Percentiles rank a stretch among this genome's conserved stretches.
Evolutionary conservation across 2,113 vertebrate genomes (phyloP).

Genomic region (Rhadina sibilatrix): DNA sequence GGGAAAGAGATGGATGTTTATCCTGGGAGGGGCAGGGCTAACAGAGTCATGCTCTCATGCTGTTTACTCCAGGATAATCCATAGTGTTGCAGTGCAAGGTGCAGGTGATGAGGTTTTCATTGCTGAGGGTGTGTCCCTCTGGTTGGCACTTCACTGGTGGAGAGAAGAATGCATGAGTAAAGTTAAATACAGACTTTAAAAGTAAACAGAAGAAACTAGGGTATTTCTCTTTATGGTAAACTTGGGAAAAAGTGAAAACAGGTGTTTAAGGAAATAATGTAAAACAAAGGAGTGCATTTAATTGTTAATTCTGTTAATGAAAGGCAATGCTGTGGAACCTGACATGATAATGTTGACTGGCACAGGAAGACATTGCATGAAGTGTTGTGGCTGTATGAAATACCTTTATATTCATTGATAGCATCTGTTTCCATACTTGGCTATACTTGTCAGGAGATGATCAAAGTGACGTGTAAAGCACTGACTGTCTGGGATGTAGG

Average conservation of each 20-base stretch:
- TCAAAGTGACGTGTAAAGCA: not conserved
- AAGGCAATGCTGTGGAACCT: not conserved
- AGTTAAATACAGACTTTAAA: not conserved
- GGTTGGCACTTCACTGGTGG: not conserved
- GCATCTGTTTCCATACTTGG: not conserved
- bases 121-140: not conserved
- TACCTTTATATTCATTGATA: not conserved
- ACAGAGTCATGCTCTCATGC: not conserved
- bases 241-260: not conserved
- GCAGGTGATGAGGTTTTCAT: accelerated
- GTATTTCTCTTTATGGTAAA: not conserved
- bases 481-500: not conserved
- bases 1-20: not conserved
- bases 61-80: not conserved
- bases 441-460: not conserved
- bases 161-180: not conserved
- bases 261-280: not conserved
- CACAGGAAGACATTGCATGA: not conserved
- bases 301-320: not conserved
- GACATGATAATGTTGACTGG: not conserved
- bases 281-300: not conserved
- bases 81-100: accelerated
- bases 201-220: not conserved
- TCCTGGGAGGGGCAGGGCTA: not conserved
- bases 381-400: not conserved